These are phyloP conservation scores for Eueides isabella DNA, from an alignment of 1,140 invertebrate genomes.

Conservation along the genomic window DNA sequence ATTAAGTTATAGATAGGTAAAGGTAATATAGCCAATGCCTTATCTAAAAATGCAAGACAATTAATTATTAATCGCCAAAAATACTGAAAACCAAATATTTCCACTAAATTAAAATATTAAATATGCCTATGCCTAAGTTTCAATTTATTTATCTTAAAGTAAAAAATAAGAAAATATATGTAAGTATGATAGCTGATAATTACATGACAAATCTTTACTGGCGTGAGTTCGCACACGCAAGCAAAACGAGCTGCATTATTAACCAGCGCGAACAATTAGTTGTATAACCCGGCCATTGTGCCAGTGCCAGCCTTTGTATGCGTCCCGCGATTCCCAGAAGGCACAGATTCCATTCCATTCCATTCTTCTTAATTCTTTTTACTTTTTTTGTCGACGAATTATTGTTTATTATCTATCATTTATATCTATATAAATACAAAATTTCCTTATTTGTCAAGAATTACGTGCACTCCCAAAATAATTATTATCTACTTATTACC, in stretches of 20 bases:
- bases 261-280: constrained; percentile 78
- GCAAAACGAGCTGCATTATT: constrained; percentile 73
- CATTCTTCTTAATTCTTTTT: constrained; percentile 46
- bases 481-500: not conserved
- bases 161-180: not conserved
- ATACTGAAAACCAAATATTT: too few relatives aligned
- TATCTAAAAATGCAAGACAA: too few relatives aligned
- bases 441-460: not conserved
- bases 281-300: constrained; percentile 73
- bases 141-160: not conserved
- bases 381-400: constrained; percentile 62
- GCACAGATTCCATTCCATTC: constrained; percentile 50
- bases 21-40: too few relatives aligned
- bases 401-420: constrained; percentile 47
- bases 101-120: too few relatives aligned
- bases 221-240: constrained; percentile 41
- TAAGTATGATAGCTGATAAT: not conserved
- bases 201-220: constrained; percentile 12
- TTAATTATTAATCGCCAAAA: too few relatives aligned
- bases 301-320: constrained; percentile 56
- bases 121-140: too few relatives aligned
- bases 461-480: not conserved
- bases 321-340: constrained; percentile 71
- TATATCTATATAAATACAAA: not conserved
- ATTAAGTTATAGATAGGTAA: too few relatives aligned